A percentile compares a stretch with the other conserved stretches of the same genome.
phyloP scores from a whole-genome alignment of 2,113 vertebrate species.

The Datnioides undecimradiatus region DNA sequence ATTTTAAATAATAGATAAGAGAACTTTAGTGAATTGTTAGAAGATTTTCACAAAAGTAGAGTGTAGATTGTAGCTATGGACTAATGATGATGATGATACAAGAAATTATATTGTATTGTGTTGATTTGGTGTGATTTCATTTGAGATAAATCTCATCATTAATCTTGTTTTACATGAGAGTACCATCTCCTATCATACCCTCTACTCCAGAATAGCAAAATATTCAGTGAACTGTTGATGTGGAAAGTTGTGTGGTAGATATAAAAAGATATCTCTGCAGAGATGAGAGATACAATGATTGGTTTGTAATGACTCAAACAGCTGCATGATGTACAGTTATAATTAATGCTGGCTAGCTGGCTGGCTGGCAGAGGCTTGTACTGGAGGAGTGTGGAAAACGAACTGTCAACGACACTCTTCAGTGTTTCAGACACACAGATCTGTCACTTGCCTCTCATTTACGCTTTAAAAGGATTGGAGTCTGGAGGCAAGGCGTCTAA shows the following conservation, averaged over 20 bases:
- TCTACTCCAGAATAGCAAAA: not conserved
- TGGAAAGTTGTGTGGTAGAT: not conserved
- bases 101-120: no score
- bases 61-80: no score
- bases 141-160: not conserved
- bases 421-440: slow-evolving; percentile 41
- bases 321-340: slow-evolving; percentile 56
- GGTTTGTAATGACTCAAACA: slow-evolving; percentile 61
- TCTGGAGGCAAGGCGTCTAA: slow-evolving; percentile 46
- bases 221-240: slow-evolving; percentile 7
- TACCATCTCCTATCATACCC: not conserved
- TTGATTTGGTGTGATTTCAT: not conserved
- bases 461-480: slow-evolving; percentile 63
- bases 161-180: not conserved
- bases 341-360: slow-evolving; percentile 51
- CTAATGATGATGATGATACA: no score
- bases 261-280: slow-evolving; percentile 29
- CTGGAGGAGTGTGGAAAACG: slow-evolving; percentile 51
- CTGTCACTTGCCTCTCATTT: slow-evolving; percentile 58
- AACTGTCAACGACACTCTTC: slow-evolving; percentile 53
- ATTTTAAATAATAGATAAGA: no score
- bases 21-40: no score
- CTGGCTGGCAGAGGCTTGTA: slow-evolving; percentile 34
- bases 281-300: slow-evolving; percentile 41
- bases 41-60: no score